Evolutionary conservation across 1,140 invertebrate species (phyloP).

Genomic region (Drosophila punjabiensis): DNA sequence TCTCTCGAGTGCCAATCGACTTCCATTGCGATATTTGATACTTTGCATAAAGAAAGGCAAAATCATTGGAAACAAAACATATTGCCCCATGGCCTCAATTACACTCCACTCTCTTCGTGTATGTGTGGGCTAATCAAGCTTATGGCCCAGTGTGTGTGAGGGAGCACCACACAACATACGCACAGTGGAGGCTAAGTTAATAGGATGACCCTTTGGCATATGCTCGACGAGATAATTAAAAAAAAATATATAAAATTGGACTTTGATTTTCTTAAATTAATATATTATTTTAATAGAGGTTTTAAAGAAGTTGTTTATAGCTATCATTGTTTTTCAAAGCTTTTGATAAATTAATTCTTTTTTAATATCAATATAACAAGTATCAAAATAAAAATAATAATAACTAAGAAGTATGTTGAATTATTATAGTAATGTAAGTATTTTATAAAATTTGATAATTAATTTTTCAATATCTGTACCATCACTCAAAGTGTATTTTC

Average conservation of each 20-base stretch:
- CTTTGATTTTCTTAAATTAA: background rate
- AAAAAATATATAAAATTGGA: background rate
- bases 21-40: conserved; percentile 81
- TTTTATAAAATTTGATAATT: too few species aligned
- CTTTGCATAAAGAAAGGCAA: conserved; percentile 82
- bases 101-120: conserved; percentile 65
- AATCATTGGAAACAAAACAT: conserved; percentile 83
- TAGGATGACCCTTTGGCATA: background rate
- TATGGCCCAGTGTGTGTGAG: conserved; percentile 39
- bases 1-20: conserved; percentile 18
- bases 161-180: background rate
- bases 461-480: too few species aligned
- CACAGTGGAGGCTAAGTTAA: conserved; percentile 4
- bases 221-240: too few species aligned
- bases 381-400: too few species aligned
- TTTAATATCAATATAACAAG: too few species aligned
- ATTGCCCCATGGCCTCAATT: conserved; percentile 83
- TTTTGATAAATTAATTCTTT: too few species aligned
- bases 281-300: background rate
- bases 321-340: too few species aligned
- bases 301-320: too few species aligned
- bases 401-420: too few species aligned
- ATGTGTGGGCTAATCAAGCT: conserved; percentile 62
- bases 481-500: too few species aligned
- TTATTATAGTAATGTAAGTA: too few species aligned